A percentile compares a stretch with the other conserved stretches of the same genome.
phyloP scores from a whole-genome alignment of 2,797 vertebrate genomes.

The Clarias fuscus region DNA sequence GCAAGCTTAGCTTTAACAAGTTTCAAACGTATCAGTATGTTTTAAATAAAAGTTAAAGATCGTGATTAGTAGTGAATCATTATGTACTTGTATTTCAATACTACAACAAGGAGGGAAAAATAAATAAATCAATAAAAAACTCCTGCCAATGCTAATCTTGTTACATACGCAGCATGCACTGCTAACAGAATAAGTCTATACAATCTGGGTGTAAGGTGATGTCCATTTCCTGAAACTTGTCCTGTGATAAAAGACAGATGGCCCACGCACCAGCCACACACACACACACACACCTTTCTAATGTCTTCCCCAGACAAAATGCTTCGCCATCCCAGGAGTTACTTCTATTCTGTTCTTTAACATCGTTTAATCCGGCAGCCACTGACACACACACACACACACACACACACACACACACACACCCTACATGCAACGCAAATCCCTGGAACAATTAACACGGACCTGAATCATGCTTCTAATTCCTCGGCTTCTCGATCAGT shows the following conservation, averaged over 20 bases:
- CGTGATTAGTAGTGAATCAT: neutral
- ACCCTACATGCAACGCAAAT: neutral
- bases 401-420: neutral
- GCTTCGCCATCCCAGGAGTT: neutral
- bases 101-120: neutral
- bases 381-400: neutral
- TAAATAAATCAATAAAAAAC: neutral
- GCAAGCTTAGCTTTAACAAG: neutral
- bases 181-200: neutral
- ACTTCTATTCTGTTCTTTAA: neutral
- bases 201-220: neutral
- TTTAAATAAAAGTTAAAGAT: neutral
- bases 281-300: too few species aligned
- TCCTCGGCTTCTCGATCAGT: neutral
- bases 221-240: neutral
- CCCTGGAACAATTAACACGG: neutral
- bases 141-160: neutral
- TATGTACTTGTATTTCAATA: neutral
- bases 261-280: neutral
- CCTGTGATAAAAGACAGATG: constrained; percentile 14
- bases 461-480: neutral
- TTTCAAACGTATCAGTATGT: too few species aligned
- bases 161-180: neutral
- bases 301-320: neutral
- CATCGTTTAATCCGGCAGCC: neutral